phyloP scores from a whole-genome alignment of 2,888 invertebrate species.

The Zaprionus lineosus region DNA sequence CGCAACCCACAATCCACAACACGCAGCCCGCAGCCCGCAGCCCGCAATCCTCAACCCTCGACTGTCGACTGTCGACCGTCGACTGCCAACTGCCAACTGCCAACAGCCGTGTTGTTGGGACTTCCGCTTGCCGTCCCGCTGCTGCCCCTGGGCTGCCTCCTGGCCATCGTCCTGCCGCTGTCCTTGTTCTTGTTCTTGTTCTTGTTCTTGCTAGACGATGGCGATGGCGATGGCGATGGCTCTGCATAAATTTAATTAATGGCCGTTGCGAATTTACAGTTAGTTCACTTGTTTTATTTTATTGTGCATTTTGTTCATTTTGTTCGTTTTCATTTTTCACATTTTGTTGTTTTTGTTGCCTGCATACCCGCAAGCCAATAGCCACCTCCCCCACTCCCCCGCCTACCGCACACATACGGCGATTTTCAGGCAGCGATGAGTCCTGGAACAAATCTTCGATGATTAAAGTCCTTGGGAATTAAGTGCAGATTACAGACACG shows the following conservation, averaged over 20 bases:
- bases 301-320: constrained; percentile 50
- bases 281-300: constrained; percentile 54
- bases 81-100: constrained; percentile 11
- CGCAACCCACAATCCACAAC: too few species aligned
- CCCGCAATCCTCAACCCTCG: too few species aligned
- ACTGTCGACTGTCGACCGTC: constrained; percentile 11
- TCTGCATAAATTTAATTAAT: constrained; percentile 70
- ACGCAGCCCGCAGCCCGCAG: too few species aligned
- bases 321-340: too few species aligned
- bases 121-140: constrained; percentile 44
- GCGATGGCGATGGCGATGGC: constrained; percentile 8
- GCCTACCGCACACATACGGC: too few species aligned
- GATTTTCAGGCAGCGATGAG: too few species aligned
- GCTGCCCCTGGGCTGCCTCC: constrained; percentile 3
- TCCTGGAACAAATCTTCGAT: too few species aligned
- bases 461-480: too few species aligned
- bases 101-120: constrained; percentile 53
- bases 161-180: background rate
- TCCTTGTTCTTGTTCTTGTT: too few species aligned
- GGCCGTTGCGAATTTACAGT: constrained; percentile 56
- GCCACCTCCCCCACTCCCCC: constrained; percentile 8
- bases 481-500: too few species aligned
- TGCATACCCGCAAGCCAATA: too few species aligned
- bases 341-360: too few species aligned
- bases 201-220: constrained; percentile 23